Evolutionary conservation across 2,113 vertebrate genomes (phyloP), one percentile per base, ranked within the genome.

Genomic region (Glaucidium brasilianum): DNA sequence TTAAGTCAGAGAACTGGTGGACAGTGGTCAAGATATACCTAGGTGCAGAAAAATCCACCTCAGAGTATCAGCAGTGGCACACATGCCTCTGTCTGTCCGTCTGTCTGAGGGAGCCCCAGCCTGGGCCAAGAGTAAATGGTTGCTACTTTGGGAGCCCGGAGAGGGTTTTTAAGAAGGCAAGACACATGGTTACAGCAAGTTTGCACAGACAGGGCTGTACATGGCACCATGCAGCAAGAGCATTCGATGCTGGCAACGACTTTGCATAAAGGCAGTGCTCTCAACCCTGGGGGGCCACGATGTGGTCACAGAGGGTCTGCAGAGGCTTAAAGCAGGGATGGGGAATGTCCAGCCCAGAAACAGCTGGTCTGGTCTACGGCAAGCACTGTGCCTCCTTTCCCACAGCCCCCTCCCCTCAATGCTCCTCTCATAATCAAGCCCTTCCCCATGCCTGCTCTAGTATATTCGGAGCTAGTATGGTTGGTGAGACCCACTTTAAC

Each of bases 201-300:
- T 63, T 74, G 41, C 0, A 1, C 22, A 62, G 29, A 60, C 29
- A 72, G 32, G 63, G 43, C 63, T 4, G 3, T 2, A 8, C 5
- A 10, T 3, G 30, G 62, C 56, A 63, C 55, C 15, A 8, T 9
- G 45, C 25, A 53, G 37, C 29, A 22, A 59, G 11, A 76, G 49
- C 4, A 1, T 23, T 7, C 37, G 58, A 59, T 1, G 0, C 2
- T 13, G 49, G 53, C 47, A 62, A 73, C 60, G n/a, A 6, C 52
- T 78, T 47, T 62, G 39, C 29, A 6, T 8, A 45, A 49, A 30
- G 18, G 20, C 43, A 45, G 17, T 45, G 43, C 17, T 45, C 16
- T 45, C 43, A 45, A 45, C 17, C 43, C 43, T 45, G 43, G 43
- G 17, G 16, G 43, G 17, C 16, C 43, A 45, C 17, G 16, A 45